A percentile compares a stretch with the other conserved stretches of the same genome.
phyloP scores from a whole-genome alignment of 2,888 invertebrate species.

The Subacronicta megacephala region DNA sequence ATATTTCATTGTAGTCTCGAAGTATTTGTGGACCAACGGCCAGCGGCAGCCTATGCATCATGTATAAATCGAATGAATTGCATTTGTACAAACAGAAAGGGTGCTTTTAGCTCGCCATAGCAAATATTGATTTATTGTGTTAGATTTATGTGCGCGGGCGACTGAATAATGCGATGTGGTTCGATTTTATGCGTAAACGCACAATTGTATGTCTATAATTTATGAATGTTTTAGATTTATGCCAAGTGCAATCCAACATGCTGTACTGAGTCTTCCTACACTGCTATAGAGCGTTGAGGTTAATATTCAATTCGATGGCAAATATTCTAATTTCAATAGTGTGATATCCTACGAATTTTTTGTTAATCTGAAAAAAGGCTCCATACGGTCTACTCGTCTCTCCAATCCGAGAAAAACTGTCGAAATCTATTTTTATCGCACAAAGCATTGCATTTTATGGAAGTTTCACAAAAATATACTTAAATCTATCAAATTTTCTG shows the following conservation, averaged over 20 bases:
- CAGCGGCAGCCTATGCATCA: constrained; percentile 66
- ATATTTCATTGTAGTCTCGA: constrained; percentile 18
- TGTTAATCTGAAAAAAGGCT: no score
- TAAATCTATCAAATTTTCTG: no score
- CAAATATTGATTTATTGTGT: constrained; percentile 82
- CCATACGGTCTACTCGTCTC: no score
- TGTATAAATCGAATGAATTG: constrained; percentile 70
- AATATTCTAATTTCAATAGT: no score
- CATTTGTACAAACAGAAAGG: constrained; percentile 78
- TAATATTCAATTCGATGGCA: no score
- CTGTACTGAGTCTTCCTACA: not conserved
- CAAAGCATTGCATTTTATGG: no score
- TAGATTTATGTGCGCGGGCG: constrained; percentile 64
- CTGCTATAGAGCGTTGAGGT: no score
- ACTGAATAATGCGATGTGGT: constrained; percentile 51
- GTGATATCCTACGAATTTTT: no score
- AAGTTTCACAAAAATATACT: no score
- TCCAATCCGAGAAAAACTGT: no score
- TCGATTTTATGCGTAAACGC: constrained; percentile 53
- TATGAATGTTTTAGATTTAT: constrained; percentile 25
- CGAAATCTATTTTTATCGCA: no score
- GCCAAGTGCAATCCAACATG: constrained; percentile 15
- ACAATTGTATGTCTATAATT: constrained; percentile 42
- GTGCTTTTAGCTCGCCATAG: constrained; percentile 67
- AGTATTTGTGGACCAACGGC: constrained; percentile 38